These are phyloP conservation scores for Saimiri boliviensis DNA, from an alignment of 2,113 vertebrate genomes.

Conservation along the genomic window DNA sequence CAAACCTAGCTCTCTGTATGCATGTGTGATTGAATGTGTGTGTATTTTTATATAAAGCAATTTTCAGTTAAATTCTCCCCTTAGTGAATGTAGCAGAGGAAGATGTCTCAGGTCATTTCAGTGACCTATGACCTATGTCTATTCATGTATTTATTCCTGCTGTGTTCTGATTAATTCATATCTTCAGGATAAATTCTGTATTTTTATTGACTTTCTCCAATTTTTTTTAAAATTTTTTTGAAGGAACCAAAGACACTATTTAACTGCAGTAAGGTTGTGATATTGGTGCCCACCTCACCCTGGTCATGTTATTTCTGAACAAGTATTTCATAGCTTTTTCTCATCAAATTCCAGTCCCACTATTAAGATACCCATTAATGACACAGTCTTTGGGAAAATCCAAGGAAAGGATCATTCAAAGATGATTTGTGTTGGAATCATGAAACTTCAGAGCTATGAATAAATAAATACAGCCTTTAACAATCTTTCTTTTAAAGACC, in stretches of 20 bases:
- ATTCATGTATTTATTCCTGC: slow-evolving; percentile 9
- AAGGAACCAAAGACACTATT: slow-evolving; percentile 16
- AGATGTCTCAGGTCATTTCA: background rate
- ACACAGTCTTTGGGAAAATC: background rate
- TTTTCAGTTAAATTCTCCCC: slow-evolving; percentile 1
- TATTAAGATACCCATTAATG: background rate
- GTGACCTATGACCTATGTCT: background rate
- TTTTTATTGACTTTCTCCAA: background rate
- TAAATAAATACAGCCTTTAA: background rate
- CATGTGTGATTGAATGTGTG: background rate
- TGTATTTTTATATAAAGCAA: background rate
- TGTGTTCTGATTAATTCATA: slow-evolving; percentile 15
- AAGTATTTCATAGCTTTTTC: slow-evolving; percentile 42
- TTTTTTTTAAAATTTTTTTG: background rate
- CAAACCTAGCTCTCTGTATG: background rate
- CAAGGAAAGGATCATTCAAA: background rate
- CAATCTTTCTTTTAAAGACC: background rate
- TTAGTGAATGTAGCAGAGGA: background rate
- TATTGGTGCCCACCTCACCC: background rate
- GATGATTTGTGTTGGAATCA: background rate
- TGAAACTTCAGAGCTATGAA: background rate
- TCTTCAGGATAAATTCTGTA: slow-evolving; percentile 1
- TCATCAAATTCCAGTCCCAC: background rate
- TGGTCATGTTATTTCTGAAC: background rate
- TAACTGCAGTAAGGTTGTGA: background rate